Conservation (phyloP, 2,113 vertebrate species). For the Heptranchias perlo region DNA sequence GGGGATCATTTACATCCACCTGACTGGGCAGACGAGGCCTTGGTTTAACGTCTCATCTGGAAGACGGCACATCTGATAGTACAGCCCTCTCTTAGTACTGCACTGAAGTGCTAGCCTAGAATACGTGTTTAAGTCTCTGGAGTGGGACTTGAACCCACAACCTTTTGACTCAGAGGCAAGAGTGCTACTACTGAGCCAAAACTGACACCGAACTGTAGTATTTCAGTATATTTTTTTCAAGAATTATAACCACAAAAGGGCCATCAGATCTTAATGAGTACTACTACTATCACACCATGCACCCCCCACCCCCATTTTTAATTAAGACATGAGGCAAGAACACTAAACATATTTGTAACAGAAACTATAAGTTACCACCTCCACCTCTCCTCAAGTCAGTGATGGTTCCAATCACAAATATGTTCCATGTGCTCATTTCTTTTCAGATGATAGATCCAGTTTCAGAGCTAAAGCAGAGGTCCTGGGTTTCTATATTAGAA, state of each 20-base stretch:
- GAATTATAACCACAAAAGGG: not conserved
- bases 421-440: not conserved
- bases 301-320: not conserved
- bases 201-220: not conserved
- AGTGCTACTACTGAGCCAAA: not conserved
- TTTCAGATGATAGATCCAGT: not conserved
- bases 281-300: too few species aligned
- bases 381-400: too few species aligned
- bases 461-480: not conserved
- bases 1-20: not conserved
- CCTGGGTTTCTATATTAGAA: too few species aligned
- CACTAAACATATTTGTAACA: too few species aligned
- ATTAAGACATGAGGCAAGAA: not conserved
- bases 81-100: not conserved
- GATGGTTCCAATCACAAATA: not conserved
- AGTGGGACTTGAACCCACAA: not conserved
- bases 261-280: too few species aligned
- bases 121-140: not conserved
- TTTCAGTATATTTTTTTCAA: not conserved
- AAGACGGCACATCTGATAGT: not conserved
- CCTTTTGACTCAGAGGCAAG: not conserved
- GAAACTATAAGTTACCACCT: too few species aligned
- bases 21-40: not conserved
- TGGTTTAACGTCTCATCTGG: not conserved
- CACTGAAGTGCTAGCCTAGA: not conserved